A percentile compares a stretch with the other conserved stretches of the same genome.
Conservation (phyloP, 2,113 vertebrate species). For the Sceloporus undulatus region DNA sequence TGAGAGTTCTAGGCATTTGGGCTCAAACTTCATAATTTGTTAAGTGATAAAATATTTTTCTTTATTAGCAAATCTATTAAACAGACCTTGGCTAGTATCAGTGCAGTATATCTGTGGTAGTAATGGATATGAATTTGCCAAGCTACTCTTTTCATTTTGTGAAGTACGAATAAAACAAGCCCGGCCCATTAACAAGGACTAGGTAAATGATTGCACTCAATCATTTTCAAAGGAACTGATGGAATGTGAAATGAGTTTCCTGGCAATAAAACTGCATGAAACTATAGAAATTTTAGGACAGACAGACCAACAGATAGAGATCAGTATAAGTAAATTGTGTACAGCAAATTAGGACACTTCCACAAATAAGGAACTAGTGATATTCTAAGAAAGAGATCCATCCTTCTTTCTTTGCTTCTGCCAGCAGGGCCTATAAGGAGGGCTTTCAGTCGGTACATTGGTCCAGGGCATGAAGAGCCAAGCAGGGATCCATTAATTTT, state of each 20-base stretch:
- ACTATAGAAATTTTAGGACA: slow-evolving; percentile 62
- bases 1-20: slow-evolving; percentile 6
- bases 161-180: slow-evolving; percentile 67
- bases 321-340: neutral
- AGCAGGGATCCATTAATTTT: no score
- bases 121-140: slow-evolving; percentile 66
- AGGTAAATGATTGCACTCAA: slow-evolving; percentile 74
- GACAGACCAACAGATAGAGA: slow-evolving; percentile 29
- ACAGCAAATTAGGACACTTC: neutral
- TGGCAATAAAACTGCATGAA: slow-evolving; percentile 62
- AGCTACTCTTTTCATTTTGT: slow-evolving; percentile 57
- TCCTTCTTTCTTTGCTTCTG: neutral
- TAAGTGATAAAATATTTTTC: slow-evolving; percentile 67
- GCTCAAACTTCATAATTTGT: slow-evolving; percentile 37
- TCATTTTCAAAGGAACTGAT: slow-evolving; percentile 76
- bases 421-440: neutral
- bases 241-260: slow-evolving; percentile 79
- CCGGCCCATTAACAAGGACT: slow-evolving; percentile 67
- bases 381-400: neutral
- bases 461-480: no score
- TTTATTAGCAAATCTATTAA: slow-evolving; percentile 69
- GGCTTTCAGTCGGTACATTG: no score
- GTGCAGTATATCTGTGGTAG: slow-evolving; percentile 55
- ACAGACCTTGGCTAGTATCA: slow-evolving; percentile 60
- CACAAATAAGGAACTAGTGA: neutral